Percentiles rank a stretch among this genome's conserved stretches.
These are phyloP conservation scores for Galago senegalensis DNA, from an alignment of 2,797 vertebrate genomes.

Conservation along the genomic window DNA sequence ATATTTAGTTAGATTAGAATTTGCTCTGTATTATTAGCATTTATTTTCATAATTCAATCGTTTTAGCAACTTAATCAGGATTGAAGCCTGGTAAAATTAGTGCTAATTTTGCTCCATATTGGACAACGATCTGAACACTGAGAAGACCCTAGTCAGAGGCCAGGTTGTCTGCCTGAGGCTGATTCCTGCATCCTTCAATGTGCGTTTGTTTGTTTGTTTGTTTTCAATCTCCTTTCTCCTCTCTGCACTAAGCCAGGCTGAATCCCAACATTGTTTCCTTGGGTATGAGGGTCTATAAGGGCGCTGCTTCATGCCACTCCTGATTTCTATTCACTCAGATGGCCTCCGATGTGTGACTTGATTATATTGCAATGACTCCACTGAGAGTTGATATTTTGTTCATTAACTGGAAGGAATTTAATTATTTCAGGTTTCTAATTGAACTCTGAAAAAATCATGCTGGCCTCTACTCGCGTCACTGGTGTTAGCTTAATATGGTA, in stretches of 20 bases:
- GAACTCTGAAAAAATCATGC: neutral
- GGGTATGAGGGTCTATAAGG: neutral
- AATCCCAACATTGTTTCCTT: neutral
- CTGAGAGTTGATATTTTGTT: neutral
- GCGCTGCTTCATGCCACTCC: neutral
- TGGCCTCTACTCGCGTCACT: neutral
- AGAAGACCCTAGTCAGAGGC: neutral
- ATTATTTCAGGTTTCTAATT: neutral
- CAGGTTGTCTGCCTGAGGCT: neutral
- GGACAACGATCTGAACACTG: neutral
- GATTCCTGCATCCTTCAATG: too few relatives aligned
- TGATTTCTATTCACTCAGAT: neutral
- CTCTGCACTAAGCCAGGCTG: neutral
- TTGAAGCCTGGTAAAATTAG: neutral
- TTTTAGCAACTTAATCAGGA: neutral
- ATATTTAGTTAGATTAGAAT: neutral
- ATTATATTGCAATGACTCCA: neutral
- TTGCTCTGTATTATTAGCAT: neutral
- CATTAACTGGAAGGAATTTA: constrained; percentile 6
- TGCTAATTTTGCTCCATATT: neutral
- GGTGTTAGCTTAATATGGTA: neutral
- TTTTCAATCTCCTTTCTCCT: neutral
- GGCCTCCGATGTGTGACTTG: neutral
- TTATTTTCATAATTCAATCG: neutral
- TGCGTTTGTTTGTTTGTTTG: neutral